phyloP scores from a whole-genome alignment of 2,888 invertebrate genomes.

The Junonia oenone region DNA sequence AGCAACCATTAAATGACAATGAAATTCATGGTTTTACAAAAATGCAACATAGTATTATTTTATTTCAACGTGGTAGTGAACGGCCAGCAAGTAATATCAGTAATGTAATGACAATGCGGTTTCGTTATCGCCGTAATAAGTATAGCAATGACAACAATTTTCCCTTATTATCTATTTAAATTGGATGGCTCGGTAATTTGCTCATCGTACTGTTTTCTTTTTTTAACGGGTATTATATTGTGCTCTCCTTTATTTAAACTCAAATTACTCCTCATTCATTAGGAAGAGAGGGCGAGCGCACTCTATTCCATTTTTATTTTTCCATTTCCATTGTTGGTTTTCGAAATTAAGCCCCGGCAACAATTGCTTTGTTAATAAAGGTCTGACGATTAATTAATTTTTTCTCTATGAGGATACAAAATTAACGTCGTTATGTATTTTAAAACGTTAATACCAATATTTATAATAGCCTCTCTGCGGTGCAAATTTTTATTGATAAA shows the following conservation, averaged over 20 bases:
- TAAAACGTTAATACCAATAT: constrained; percentile 2
- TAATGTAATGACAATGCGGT: constrained; percentile 29
- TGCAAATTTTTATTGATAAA: no score
- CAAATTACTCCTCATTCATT: constrained; percentile 76
- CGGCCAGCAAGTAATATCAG: constrained; percentile 24
- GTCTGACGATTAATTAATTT: constrained; percentile 36
- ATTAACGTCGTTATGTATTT: constrained; percentile 3
- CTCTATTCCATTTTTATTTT: constrained; percentile 67
- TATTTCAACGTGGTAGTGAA: constrained; percentile 6
- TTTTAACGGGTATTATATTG: constrained; percentile 71
- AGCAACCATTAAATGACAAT: no score
- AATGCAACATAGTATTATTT: neutral
- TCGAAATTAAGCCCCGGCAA: constrained; percentile 71
- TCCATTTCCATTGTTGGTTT: constrained; percentile 66
- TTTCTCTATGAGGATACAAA: constrained; percentile 14
- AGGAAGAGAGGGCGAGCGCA: constrained; percentile 60
- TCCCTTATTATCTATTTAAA: constrained; percentile 59
- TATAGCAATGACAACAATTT: constrained; percentile 58
- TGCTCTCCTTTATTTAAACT: constrained; percentile 72
- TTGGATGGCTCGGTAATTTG: constrained; percentile 65
- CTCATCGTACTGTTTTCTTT: constrained; percentile 58
- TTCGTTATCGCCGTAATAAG: constrained; percentile 45
- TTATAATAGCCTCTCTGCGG: neutral
- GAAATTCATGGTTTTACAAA: neutral
- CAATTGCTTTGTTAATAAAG: constrained; percentile 75